Evolutionary conservation across 2,888 invertebrate genomes (phyloP).

Genomic region (Chromoteleia sp.): DNA sequence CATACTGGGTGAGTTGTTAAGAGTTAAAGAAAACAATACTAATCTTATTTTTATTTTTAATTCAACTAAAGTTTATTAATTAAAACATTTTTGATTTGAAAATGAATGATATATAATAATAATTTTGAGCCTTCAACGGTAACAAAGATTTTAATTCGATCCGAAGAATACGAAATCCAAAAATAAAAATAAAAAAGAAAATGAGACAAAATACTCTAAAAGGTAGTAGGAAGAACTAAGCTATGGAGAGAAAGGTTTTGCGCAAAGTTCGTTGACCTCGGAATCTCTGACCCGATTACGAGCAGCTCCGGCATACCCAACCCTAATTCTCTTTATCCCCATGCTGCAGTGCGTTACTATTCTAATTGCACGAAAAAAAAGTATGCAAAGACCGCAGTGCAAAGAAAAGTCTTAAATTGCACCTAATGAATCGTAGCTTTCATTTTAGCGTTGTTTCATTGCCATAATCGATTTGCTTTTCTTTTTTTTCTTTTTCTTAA

Average conservation of each 20-base stretch:
- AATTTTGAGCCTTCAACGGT: too few species aligned
- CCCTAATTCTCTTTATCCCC: conserved; percentile 63
- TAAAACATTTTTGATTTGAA: too few species aligned
- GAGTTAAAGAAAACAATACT: conserved; percentile 20
- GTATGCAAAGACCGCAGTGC: background rate
- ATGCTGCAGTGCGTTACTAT: conserved; percentile 48
- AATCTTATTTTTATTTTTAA: too few species aligned
- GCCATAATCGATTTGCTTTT: too few species aligned
- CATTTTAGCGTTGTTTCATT: too few species aligned
- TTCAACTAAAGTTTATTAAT: too few species aligned
- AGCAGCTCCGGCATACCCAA: conserved; percentile 65
- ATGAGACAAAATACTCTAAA: conserved; percentile 2
- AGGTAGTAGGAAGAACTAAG: conserved; percentile 39
- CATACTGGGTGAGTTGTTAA: too few species aligned
- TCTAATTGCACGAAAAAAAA: conserved; percentile 42
- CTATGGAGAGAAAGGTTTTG: conserved; percentile 31
- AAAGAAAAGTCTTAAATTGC: too few species aligned
- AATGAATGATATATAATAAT: too few species aligned
- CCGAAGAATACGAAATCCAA: conserved; percentile 35
- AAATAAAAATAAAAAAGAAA: background rate
- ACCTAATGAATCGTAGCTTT: too few species aligned
- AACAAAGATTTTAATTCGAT: too few species aligned
- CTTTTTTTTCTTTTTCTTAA: too few species aligned
- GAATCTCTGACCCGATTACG: conserved; percentile 77
- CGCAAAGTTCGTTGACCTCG: conserved; percentile 72